Percentiles rank a stretch among this genome's conserved stretches.
Conservation (phyloP, 53 echinoderm and acorn worm species). For the Henricia sp. region DNA sequence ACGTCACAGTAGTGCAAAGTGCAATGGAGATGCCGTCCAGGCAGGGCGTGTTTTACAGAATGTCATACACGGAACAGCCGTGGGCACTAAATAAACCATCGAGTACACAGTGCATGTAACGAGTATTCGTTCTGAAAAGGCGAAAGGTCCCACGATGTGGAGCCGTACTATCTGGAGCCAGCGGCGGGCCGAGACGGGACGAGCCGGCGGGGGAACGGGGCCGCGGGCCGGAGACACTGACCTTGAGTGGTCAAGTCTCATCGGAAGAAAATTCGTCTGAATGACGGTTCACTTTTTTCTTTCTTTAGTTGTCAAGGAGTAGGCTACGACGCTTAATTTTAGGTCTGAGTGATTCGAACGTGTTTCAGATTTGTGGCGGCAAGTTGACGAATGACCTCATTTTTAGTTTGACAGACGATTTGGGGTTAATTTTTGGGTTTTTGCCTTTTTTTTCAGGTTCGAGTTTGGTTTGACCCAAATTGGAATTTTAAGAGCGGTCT, state of each 20-base stretch:
- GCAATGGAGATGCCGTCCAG: no score
- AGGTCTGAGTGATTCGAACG: no score
- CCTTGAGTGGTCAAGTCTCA: constrained; percentile 54
- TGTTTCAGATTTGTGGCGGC: neutral
- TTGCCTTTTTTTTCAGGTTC: no score
- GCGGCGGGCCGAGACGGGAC: no score
- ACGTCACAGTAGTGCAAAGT: no score
- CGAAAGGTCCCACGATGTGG: constrained; percentile 43
- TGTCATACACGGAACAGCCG: constrained; percentile 35
- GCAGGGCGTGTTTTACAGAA: no score
- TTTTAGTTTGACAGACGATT: neutral
- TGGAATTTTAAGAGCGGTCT: no score
- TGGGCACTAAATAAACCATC: neutral
- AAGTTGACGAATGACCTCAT: neutral
- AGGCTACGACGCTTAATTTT: no score
- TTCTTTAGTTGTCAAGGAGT: neutral
- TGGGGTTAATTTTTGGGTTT: no score
- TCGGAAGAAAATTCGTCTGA: constrained; percentile 4
- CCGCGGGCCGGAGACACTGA: no score
- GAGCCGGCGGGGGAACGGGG: constrained; percentile 10
- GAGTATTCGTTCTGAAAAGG: constrained; percentile 4
- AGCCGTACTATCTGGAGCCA: constrained; percentile 33
- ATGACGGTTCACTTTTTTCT: neutral
- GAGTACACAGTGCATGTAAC: neutral
- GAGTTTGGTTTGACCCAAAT: no score